phyloP scores from a whole-genome alignment of 1,140 invertebrate genomes.

The Potamilus streckersoni region DNA sequence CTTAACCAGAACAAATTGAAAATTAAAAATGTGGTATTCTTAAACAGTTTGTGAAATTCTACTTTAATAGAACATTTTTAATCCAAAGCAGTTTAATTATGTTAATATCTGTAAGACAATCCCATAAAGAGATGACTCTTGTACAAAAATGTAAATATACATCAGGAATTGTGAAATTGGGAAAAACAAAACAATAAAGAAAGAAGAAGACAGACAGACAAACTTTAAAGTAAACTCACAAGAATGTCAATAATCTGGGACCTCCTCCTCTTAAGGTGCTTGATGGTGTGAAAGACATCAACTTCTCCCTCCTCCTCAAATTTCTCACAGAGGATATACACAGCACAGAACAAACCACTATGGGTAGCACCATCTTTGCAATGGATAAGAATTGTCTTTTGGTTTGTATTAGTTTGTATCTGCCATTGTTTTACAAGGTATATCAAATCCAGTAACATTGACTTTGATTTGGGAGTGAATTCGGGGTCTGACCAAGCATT shows the following conservation, averaged over 20 bases:
- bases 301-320: constrained; percentile 54
- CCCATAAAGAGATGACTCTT: neutral
- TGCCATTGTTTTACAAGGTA: constrained; percentile 58
- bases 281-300: constrained; percentile 64
- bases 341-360: constrained; percentile 57
- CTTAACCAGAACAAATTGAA: too few species aligned
- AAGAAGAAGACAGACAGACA: too few species aligned
- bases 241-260: constrained; percentile 57
- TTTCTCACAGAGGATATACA: constrained; percentile 56
- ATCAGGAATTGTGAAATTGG: too few species aligned
- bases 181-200: too few species aligned
- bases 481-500: constrained; percentile 59
- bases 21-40: too few species aligned
- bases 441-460: constrained; percentile 56
- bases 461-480: constrained; percentile 55
- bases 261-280: constrained; percentile 59
- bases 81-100: constrained; percentile 1
- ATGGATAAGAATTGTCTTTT: constrained; percentile 55
- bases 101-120: neutral
- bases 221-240: constrained; percentile 45
- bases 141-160: too few species aligned
- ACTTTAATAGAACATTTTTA: too few species aligned
- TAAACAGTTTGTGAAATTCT: too few species aligned
- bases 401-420: constrained; percentile 36
- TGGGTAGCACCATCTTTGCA: constrained; percentile 65